Conservation (phyloP, 1,140 invertebrate species). For the Lepeophtheirus salmonis region DNA sequence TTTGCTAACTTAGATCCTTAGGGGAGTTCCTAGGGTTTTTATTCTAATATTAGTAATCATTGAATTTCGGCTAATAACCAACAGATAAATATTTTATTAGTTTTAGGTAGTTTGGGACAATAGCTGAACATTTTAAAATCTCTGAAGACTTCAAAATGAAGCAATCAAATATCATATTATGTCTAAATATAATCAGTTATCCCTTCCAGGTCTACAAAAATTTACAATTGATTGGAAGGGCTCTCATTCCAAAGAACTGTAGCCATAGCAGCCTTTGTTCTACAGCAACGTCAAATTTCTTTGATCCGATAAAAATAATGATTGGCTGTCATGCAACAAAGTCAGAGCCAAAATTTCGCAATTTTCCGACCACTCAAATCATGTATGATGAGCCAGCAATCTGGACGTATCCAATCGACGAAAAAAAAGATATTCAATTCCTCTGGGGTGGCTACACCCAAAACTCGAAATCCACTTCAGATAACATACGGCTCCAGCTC, state of each 20-base stretch:
- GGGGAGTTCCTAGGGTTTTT: no score
- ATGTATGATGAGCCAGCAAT: background rate
- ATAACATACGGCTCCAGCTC: background rate
- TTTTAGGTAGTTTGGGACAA: no score
- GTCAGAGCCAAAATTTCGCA: background rate
- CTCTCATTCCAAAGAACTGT: background rate
- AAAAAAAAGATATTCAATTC: background rate
- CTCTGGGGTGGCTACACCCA: background rate
- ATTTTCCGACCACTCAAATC: background rate
- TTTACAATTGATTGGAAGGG: background rate
- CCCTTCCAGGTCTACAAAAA: background rate
- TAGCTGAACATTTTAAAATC: no score
- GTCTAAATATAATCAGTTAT: background rate
- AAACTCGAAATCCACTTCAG: background rate
- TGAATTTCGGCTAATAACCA: no score
- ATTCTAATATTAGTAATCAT: no score
- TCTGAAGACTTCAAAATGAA: no score
- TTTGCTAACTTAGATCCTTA: no score
- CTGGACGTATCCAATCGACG: background rate
- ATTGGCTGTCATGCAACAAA: background rate
- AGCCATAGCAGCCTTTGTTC: background rate
- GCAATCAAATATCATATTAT: no score
- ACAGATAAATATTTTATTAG: no score
- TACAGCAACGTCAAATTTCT: background rate
- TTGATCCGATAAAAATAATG: background rate